phyloP scores from a whole-genome alignment of 2,888 invertebrate species.

The Mesorhabditis sp. region DNA sequence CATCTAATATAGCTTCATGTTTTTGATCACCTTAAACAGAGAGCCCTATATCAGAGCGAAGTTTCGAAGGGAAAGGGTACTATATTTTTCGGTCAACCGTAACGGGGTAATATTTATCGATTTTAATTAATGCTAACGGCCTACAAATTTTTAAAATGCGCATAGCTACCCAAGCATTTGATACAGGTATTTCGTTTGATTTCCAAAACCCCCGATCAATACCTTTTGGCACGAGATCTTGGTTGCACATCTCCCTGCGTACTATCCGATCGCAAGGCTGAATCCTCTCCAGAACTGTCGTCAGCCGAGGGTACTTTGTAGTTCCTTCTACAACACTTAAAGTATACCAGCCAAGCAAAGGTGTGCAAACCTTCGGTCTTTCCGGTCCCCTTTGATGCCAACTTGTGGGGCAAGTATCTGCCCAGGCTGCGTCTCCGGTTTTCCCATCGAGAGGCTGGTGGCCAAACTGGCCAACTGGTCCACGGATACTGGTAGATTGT shows the following conservation, averaged over 20 bases:
- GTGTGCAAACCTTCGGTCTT: neutral
- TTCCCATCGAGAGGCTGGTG: neutral
- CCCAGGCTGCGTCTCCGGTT: neutral
- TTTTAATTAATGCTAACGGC: too few species aligned
- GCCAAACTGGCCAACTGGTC: slow-evolving; percentile 23
- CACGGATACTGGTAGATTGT: slow-evolving; percentile 25
- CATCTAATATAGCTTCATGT: neutral
- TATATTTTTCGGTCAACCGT: too few species aligned
- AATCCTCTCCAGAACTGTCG: slow-evolving; percentile 40
- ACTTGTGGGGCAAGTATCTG: slow-evolving; percentile 7
- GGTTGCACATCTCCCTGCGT: slow-evolving; percentile 16
- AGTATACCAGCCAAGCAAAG: neutral
- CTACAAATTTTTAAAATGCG: too few species aligned
- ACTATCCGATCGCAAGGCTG: slow-evolving; percentile 20
- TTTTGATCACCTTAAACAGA: slow-evolving; percentile 9
- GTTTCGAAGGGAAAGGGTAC: neutral
- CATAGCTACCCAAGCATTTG: too few species aligned
- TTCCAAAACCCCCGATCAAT: slow-evolving; percentile 16
- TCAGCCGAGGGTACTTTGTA: slow-evolving; percentile 33
- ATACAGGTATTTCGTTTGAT: slow-evolving; percentile 5
- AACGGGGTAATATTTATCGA: too few species aligned
- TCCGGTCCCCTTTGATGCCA: neutral
- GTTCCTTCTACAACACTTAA: slow-evolving; percentile 19
- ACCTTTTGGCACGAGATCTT: slow-evolving; percentile 21
- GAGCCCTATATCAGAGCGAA: neutral